These are phyloP conservation scores for Hippocampus guttulatus DNA, from an alignment of 2,113 vertebrate genomes.

Conservation along the genomic window DNA sequence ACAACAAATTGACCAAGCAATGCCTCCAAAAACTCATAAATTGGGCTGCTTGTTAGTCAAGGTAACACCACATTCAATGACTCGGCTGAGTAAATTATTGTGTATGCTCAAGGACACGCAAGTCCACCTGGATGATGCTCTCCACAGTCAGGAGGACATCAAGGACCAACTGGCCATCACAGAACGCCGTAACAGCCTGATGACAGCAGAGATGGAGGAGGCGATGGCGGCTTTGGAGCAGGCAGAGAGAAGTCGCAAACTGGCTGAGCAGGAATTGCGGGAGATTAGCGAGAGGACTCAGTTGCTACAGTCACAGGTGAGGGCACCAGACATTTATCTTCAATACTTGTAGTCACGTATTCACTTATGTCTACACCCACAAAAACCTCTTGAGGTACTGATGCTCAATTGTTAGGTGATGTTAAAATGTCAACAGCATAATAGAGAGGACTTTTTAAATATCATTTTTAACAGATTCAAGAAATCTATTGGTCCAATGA, in stretches of 20 bases:
- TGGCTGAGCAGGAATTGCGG: slow-evolving; percentile 44
- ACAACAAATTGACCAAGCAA: too few relatives aligned
- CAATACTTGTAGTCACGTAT: slow-evolving; percentile 7
- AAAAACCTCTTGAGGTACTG: too few relatives aligned
- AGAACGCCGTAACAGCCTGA: slow-evolving; percentile 68
- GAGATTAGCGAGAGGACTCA: slow-evolving; percentile 35
- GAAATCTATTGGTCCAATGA: too few relatives aligned
- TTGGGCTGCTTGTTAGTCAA: neutral
- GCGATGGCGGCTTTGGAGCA: slow-evolving; percentile 69
- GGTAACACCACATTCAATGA: neutral
- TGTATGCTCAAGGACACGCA: slow-evolving; percentile 49
- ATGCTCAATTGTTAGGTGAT: too few relatives aligned
- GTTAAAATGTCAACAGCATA: too few relatives aligned
- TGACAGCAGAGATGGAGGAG: slow-evolving; percentile 74
- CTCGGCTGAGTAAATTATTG: neutral
- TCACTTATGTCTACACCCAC: too few relatives aligned
- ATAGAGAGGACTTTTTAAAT: too few relatives aligned
- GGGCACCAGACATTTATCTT: neutral
- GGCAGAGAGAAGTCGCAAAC: slow-evolving; percentile 52
- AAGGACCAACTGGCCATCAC: slow-evolving; percentile 72
- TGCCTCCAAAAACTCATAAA: neutral
- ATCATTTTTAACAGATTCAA: too few relatives aligned
- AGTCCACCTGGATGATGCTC: slow-evolving; percentile 67
- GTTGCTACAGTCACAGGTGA: slow-evolving; percentile 58
- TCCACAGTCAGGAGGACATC: slow-evolving; percentile 64